Base-by-base conservation (phyloP, 2,888 invertebrate species). In the Rhodophaea formosa region DNA sequence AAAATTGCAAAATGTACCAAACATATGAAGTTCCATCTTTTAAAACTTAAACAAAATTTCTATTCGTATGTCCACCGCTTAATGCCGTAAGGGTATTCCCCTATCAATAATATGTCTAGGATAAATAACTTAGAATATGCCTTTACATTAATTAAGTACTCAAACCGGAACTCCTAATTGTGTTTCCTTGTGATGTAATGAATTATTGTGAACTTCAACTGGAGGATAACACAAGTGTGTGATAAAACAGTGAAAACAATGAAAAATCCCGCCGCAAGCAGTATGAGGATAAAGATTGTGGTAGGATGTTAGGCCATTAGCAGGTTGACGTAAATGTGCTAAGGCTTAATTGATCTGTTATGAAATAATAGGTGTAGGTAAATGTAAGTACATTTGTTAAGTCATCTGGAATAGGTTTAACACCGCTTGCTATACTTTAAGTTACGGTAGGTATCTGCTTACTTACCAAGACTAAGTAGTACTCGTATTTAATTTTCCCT, bases 171-270 rank as follows among this genome's bases (percentile, higher is more conserved):
- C 35, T 12, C 29, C 29, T 47, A 47, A 47, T 47, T 29, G n/a
- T 29, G 14, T 39, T 39, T 6, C 5, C 10, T n/a, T 3, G 12
- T 39, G 39, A 39, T n/a, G 39, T 39, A 10, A 39, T 47, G 29
- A 47, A 29, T 30, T 29, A 47, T 47, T 8, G 29, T n/a, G 30
- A 23, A 14, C n/a, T 29, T 43, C 15, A 43, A 14, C 23, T 23
- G 14, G 17, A 1, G 14, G 8, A 15, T 43, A 53, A 53, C 23
- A n/a, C 3, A 43, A 43, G 29, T 14, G 29, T 54, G 23, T 15
- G 30, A 54, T 54, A 42, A 30, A 44, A 44, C 16, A 23, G 23
- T 32, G 8, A 32, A 44, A 16, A 54, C 43, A 44, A 54, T 54
- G 32, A 54, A 54, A 54, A 54, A 44, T 47, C 44, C 53, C 45